Percentiles rank a stretch among this genome's conserved stretches.
Conservation (phyloP, 2,113 vertebrate genomes). For the Eulemur macaco region DNA sequence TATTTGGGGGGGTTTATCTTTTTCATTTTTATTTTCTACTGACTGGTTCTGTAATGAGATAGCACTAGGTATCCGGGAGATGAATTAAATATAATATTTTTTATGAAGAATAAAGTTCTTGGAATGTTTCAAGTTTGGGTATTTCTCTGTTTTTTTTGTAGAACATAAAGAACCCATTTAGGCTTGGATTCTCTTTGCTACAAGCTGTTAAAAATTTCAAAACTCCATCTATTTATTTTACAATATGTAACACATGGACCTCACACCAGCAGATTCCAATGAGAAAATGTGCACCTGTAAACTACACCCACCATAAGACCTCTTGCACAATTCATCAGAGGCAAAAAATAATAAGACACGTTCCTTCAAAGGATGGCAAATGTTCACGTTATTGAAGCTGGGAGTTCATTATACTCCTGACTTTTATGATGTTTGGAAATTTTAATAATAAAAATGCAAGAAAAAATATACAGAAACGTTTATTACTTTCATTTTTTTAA, state of each 20-base stretch:
- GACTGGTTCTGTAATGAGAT: not conserved
- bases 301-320: not conserved
- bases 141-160: not conserved
- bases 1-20: not conserved
- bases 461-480: not conserved
- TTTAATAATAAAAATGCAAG: not conserved
- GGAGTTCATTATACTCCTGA: not conserved
- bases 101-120: not conserved
- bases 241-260: not conserved
- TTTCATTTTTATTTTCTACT: not conserved
- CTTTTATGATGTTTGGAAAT: not conserved
- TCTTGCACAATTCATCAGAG: not conserved
- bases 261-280: not conserved
- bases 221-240: not conserved
- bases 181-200: slow-evolving; percentile 2
- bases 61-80: not conserved
- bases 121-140: not conserved
- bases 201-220: not conserved
- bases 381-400: not conserved
- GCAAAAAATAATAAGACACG: not conserved
- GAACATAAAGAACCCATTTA: not conserved
- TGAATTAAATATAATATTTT: not conserved
- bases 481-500: not conserved
- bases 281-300: not conserved
- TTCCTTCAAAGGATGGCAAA: not conserved